Evolutionary conservation across 2,888 invertebrate species (phyloP), one percentile per base, ranked within the genome.

Genomic region (Nomada flava): DNA sequence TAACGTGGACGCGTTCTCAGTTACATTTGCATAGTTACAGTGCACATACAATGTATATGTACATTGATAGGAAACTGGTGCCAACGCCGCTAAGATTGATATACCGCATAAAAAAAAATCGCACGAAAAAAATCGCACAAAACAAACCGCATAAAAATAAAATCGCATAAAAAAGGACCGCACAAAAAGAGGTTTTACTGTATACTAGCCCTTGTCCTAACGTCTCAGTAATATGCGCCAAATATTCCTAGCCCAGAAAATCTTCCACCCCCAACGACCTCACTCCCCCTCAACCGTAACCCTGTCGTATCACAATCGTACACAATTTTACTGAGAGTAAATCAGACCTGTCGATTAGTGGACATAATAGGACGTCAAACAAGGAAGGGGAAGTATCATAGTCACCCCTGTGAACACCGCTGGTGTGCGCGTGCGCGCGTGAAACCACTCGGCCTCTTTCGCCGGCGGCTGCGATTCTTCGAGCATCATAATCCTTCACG

Each of bases 401-500:
- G 63, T 11, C 36, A 67, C 26, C 69, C 57, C 47, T 29, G 62
- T 71, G 50, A 13, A 29, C 42, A 77, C 72, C 77, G 42, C n/a
- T 55, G 13, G 50, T 29, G 60, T n/a, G 59, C 60, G 69, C 44
- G 44, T 26, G 15, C 74, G 26, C 26, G 29, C 50, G 4, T 18
- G 52, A 59, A 64, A 29, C 80, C 53, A 68, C 71, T 68, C 57
- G 73, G 73, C 72, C 77, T 72, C 65, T 72, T 57, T 77, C 59
- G 50, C 64, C 67, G 57, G 59, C 68, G 59, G 57, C 73, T 73
- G 70, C 60, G 69, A 81, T 80, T 71, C 79, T 77, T 77, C 75
- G 79, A 75, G 75, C 68, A 74, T 59, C 69, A 59, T 77, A 84
- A 79, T 79, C 77, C 79, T 83, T 74, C 67, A 76, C 60, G 65